Conservation (phyloP, 1,140 invertebrate species). For the Ceratoteleas bidentatus region DNA sequence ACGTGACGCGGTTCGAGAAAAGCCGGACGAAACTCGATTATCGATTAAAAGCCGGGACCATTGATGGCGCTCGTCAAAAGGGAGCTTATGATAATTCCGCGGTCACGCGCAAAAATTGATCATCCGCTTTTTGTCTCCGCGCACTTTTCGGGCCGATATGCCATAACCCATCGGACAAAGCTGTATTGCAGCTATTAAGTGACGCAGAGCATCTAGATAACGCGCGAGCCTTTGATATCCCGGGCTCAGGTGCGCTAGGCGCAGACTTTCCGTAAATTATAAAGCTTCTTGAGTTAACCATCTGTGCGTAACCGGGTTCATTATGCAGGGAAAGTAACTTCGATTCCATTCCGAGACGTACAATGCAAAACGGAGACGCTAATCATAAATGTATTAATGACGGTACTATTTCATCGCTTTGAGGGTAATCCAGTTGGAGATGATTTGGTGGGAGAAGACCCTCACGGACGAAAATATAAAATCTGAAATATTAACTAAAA, state of each 20-base stretch:
- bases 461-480: no score
- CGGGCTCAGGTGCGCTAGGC: slow-evolving; percentile 42
- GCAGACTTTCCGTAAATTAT: slow-evolving; percentile 56
- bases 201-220: slow-evolving; percentile 23
- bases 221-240: slow-evolving; percentile 29
- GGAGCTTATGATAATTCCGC: slow-evolving; percentile 26
- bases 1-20: slow-evolving; percentile 19
- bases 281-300: slow-evolving; percentile 48
- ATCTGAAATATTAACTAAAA: no score
- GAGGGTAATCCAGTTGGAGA: neutral
- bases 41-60: slow-evolving; percentile 16
- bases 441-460: neutral
- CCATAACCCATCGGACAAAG: neutral
- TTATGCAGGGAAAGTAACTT: slow-evolving; percentile 30
- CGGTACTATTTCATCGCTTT: neutral
- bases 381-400: slow-evolving; percentile 4
- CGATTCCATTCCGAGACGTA: slow-evolving; percentile 5
- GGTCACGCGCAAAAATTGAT: slow-evolving; percentile 10
- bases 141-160: neutral
- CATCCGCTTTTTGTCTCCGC: slow-evolving; percentile 23
- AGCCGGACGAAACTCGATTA: slow-evolving; percentile 20
- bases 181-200: slow-evolving; percentile 43
- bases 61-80: slow-evolving; percentile 15
- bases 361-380: neutral
- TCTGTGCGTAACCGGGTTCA: slow-evolving; percentile 57